Base-by-base conservation (phyloP, 2,888 invertebrate species). In the Pyrrhosoma nymphula region DNA sequence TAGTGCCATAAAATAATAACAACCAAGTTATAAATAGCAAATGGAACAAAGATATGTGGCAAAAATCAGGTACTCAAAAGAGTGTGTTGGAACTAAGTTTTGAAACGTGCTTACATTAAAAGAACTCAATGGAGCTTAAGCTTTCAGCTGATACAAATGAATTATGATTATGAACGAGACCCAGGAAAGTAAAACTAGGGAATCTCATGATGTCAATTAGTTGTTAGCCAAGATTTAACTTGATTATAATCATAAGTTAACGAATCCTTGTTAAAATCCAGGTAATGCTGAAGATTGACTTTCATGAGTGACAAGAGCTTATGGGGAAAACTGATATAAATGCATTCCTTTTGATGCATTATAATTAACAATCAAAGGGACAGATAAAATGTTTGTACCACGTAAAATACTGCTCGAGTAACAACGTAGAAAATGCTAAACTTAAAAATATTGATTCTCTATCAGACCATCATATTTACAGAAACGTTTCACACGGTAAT, bases 321-420 rank as follows among this genome's bases (percentile, higher is more conserved):
- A 2, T 20, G 60, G 16, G 60, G 69, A 26, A 26, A 26, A 69
- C 0, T 69, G 69, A 69, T 69, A 12, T 69, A 10, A 69, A 69
- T 69, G 69, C 10, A 69, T 69, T 26, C 23, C 10, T 26, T 69
- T 69, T 23, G 1, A 69, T 26, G 23, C 26, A 69, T 69, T 69
- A 26, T 20, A 69, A 69, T 26, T 30, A 35, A 35, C 30, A 82
- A 35, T 4, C 14, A 16, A 82, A 82, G 16, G 2, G 82, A 35
- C 16, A 35, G 82, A 82, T 82, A 82, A 35, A 82, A 82, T 35
- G 30, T 35, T 82, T 82, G 82, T 82, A 82, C 82, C 82, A 82
- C 82, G 82, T 30, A 35, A 82, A 82, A 82, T 82, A 82, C 82
- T 82, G 82, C 35, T 82, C 82, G 30, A 82, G 82, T 82, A 82